These are phyloP conservation scores for Hypomesus transpacificus DNA, from an alignment of 2,113 vertebrate genomes.

Conservation along the genomic window DNA sequence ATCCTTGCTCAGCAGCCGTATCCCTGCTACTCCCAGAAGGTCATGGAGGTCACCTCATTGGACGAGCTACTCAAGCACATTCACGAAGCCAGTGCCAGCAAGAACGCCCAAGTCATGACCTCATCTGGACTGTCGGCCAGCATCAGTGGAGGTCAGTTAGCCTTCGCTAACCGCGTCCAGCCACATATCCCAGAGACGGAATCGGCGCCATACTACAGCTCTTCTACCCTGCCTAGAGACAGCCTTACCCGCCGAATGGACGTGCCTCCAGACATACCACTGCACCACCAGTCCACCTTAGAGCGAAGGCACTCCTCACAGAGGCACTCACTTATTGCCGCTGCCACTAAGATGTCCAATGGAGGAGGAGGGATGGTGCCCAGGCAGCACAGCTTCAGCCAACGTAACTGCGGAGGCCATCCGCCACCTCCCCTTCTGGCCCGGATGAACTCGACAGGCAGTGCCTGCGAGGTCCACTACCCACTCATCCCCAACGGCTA, in stretches of 20 bases:
- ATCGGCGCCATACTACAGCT: constrained; percentile 75
- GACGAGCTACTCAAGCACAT: constrained; percentile 87
- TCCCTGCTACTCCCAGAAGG: constrained; percentile 74
- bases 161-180: constrained; percentile 73
- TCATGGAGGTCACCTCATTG: constrained; percentile 84
- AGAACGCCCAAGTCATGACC: constrained; percentile 67
- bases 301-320: constrained; percentile 75
- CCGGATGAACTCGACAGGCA: constrained; percentile 79
- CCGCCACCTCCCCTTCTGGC: constrained; percentile 72
- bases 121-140: constrained; percentile 63
- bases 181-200: constrained; percentile 76
- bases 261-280: constrained; percentile 76
- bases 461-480: constrained; percentile 72
- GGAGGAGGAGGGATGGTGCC: constrained; percentile 68
- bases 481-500: constrained; percentile 72
- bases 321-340: constrained; percentile 73
- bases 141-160: constrained; percentile 54
- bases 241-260: constrained; percentile 82
- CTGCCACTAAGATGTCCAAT: constrained; percentile 68
- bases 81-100: constrained; percentile 73
- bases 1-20: constrained; percentile 73
- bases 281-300: constrained; percentile 67
- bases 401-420: constrained; percentile 62
- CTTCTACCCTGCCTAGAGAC: constrained; percentile 78
- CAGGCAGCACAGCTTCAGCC: constrained; percentile 79